Evolutionary conservation across 1,140 invertebrate genomes (phyloP).

Genomic region (Heliconius eleuchia): DNA sequence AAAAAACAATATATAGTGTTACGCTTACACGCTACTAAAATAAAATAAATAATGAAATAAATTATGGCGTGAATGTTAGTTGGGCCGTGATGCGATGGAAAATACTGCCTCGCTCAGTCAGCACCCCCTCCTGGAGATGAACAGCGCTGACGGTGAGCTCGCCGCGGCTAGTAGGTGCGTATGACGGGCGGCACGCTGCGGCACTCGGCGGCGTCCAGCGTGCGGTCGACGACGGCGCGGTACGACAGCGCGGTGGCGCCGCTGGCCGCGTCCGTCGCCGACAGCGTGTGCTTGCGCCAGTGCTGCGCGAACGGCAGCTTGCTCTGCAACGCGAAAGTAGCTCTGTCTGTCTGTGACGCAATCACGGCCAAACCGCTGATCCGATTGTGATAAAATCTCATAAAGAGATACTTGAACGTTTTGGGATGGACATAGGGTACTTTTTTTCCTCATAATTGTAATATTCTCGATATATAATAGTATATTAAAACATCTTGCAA

Average conservation of each 20-base stretch:
- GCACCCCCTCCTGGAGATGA: slow-evolving; percentile 31
- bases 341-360: too few relatives aligned
- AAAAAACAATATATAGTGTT: background rate
- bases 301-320: slow-evolving; percentile 88
- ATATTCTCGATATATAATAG: too few relatives aligned
- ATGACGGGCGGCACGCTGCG: slow-evolving; percentile 79
- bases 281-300: slow-evolving; percentile 95
- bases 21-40: slow-evolving; percentile 40
- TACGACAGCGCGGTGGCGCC: slow-evolving; percentile 90
- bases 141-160: too few relatives aligned
- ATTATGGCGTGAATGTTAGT: slow-evolving; percentile 48
- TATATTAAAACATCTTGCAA: too few relatives aligned
- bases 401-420: too few relatives aligned
- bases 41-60: slow-evolving; percentile 69
- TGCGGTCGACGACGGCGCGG: slow-evolving; percentile 93
- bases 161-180: slow-evolving; percentile 62
- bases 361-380: too few relatives aligned
- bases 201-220: slow-evolving; percentile 87
- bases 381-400: too few relatives aligned
- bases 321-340: slow-evolving; percentile 79
- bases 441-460: too few relatives aligned
- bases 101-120: slow-evolving; percentile 42
- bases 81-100: slow-evolving; percentile 35
- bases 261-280: slow-evolving; percentile 84
- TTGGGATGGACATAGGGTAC: too few relatives aligned